phyloP scores from a whole-genome alignment of 2,113 vertebrate species.

The Galeopterus variegatus region DNA sequence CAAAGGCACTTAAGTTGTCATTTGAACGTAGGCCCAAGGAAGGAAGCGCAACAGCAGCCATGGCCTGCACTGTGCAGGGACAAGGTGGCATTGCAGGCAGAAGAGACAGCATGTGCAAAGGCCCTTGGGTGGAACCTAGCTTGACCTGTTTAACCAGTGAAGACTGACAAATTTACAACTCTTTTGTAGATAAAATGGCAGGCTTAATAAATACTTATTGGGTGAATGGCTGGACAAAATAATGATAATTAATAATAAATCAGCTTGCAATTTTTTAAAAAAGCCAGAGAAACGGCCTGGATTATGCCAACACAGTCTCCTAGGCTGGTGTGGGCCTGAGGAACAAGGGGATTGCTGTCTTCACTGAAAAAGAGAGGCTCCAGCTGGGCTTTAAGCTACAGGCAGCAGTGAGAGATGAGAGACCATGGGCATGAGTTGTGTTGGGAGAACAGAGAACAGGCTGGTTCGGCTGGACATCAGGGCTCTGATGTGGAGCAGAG shows the following conservation, averaged over 20 bases:
- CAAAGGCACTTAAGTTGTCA: neutral
- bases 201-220: neutral
- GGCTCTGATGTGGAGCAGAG: neutral
- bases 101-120: neutral
- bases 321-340: neutral
- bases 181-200: neutral
- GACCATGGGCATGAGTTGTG: neutral
- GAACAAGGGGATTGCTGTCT: neutral
- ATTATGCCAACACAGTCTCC: neutral
- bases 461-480: neutral
- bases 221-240: slow-evolving; percentile 7
- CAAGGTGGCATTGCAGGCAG: neutral
- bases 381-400: neutral
- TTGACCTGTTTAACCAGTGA: neutral
- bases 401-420: neutral
- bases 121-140: neutral
- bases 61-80: neutral
- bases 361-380: neutral
- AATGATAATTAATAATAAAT: neutral
- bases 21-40: neutral
- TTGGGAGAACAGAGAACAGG: neutral
- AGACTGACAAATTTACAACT: neutral
- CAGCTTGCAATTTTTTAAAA: neutral
- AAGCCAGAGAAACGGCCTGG: neutral
- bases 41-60: neutral